Percentiles rank a stretch among this genome's conserved stretches.
Conservation (phyloP, 2,888 invertebrate species). For the Lasioglossum oenotherae region DNA sequence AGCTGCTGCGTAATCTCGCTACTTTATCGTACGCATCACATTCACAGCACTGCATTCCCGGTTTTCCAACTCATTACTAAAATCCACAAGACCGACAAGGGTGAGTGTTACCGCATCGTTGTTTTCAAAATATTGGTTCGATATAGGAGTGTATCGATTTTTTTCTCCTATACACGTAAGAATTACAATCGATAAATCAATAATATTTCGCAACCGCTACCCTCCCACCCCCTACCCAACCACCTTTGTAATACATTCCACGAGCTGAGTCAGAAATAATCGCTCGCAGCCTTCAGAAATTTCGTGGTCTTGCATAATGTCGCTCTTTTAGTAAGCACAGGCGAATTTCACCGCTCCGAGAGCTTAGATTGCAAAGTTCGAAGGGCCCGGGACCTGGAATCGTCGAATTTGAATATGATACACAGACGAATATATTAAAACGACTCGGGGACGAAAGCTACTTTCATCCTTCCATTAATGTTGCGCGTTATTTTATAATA, state of each 20-base stretch:
- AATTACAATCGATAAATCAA: constrained; percentile 10
- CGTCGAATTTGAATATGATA: constrained; percentile 4
- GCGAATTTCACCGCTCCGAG: constrained; percentile 21
- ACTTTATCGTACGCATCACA: constrained; percentile 35
- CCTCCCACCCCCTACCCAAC: background rate
- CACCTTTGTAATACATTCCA: constrained; percentile 9
- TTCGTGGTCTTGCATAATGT: constrained; percentile 58
- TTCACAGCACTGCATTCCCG: constrained; percentile 8
- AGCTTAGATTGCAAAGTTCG: constrained; percentile 31
- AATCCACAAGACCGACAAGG: background rate
- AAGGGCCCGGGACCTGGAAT: background rate
- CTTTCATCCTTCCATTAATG: background rate
- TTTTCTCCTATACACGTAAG: background rate
- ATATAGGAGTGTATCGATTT: background rate
- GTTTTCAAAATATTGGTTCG: background rate
- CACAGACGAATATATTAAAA: background rate
- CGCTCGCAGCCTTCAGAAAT: constrained; percentile 38
- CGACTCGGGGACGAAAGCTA: background rate
- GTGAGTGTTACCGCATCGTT: background rate
- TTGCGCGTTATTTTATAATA: background rate
- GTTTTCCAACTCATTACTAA: constrained; percentile 6
- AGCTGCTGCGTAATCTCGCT: constrained; percentile 57
- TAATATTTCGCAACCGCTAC: background rate
- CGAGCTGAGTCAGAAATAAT: constrained; percentile 30
- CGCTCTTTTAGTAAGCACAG: constrained; percentile 27